These are phyloP conservation scores for Harpegnathos saltator DNA, from an alignment of 1,140 invertebrate species.

Conservation along the genomic window DNA sequence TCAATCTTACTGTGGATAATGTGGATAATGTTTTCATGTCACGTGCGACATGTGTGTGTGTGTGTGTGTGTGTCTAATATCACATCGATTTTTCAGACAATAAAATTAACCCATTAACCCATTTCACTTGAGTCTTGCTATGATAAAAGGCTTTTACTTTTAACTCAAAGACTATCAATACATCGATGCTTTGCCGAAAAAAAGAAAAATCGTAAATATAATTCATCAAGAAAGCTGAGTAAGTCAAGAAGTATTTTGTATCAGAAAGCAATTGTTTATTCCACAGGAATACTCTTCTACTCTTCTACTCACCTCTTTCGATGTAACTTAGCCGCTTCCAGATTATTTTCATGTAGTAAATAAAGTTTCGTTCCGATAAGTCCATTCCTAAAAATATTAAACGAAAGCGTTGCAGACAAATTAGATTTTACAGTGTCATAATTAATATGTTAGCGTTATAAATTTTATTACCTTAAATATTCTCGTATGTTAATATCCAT, in stretches of 20 bases:
- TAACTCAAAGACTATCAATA: slow-evolving; percentile 13
- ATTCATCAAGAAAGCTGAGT: too few relatives aligned
- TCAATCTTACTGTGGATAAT: neutral
- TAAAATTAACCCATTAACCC: neutral
- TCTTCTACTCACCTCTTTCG: slow-evolving; percentile 84
- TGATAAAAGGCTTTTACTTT: neutral
- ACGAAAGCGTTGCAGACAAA: neutral
- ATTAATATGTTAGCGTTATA: neutral
- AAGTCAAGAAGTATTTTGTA: too few relatives aligned
- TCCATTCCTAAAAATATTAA: slow-evolving; percentile 85
- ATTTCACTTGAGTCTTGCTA: neutral
- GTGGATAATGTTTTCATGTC: neutral
- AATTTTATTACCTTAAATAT: slow-evolving; percentile 78
- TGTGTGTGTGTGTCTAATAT: neutral
- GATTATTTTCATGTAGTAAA: slow-evolving; percentile 87
- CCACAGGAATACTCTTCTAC: too few relatives aligned
- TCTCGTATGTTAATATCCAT: slow-evolving; percentile 67
- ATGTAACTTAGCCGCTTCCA: slow-evolving; percentile 83
- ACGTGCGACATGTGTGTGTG: neutral
- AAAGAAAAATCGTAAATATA: neutral
- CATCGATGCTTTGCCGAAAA: neutral
- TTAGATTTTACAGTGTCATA: neutral
- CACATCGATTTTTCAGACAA: neutral
- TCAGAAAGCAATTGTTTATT: neutral
- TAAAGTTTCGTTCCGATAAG: slow-evolving; percentile 87